Percentiles rank a stretch among this genome's conserved stretches.
These are phyloP conservation scores for Diorhabda carinulata DNA, from an alignment of 1,140 invertebrate species.

Conservation along the genomic window DNA sequence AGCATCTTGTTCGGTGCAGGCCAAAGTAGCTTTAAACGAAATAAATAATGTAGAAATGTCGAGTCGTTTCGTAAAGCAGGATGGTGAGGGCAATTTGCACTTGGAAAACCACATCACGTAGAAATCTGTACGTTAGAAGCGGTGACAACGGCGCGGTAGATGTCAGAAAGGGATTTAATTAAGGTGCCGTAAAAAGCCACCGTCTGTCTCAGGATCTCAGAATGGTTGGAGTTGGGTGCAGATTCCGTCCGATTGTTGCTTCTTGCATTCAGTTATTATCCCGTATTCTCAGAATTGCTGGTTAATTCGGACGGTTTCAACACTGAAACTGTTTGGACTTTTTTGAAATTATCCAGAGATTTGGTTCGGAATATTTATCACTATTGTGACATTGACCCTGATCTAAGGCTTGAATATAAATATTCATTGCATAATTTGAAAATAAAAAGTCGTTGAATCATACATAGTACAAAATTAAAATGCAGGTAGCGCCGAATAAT, in stretches of 20 bases:
- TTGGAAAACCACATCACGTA: slow-evolving; percentile 48
- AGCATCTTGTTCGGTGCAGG: slow-evolving; percentile 14
- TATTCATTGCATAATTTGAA: no score
- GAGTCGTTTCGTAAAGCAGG: slow-evolving; percentile 24
- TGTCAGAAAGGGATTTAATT: slow-evolving; percentile 50
- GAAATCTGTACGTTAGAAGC: slow-evolving; percentile 46
- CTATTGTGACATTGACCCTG: no score
- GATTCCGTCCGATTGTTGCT: slow-evolving; percentile 4
- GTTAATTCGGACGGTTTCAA: not conserved
- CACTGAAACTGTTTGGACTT: no score
- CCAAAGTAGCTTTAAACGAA: slow-evolving; percentile 23
- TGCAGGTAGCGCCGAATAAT: no score
- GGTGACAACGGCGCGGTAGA: slow-evolving; percentile 47
- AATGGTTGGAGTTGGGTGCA: slow-evolving; percentile 1
- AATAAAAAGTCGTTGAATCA: no score
- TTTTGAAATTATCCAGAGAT: no score
- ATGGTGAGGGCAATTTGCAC: slow-evolving; percentile 43
- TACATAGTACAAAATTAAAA: no score
- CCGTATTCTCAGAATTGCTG: not conserved
- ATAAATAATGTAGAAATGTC: slow-evolving; percentile 38
- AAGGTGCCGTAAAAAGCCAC: slow-evolving; percentile 46
- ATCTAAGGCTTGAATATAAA: no score
- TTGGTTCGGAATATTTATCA: no score
- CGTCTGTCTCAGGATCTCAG: slow-evolving; percentile 24
- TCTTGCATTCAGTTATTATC: slow-evolving; percentile 4